Conservation (phyloP, 1,140 invertebrate genomes). For the Euglossa dilemma region DNA sequence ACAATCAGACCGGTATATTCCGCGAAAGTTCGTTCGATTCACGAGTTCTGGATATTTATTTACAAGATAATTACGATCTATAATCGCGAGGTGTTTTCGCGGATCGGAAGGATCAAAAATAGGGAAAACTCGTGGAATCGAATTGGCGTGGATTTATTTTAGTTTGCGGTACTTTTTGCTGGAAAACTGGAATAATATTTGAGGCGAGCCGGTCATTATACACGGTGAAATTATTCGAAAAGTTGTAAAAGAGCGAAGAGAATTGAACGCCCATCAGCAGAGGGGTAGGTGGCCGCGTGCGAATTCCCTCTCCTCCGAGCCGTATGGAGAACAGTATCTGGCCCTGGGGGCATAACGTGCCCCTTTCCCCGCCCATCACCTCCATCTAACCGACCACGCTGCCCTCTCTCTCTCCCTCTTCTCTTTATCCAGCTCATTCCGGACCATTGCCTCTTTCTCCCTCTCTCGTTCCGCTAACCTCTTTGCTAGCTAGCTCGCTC, state of each 20-base stretch:
- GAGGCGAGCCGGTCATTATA: neutral
- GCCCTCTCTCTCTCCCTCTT: constrained; percentile 43
- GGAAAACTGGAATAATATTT: neutral
- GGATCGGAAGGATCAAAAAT: neutral
- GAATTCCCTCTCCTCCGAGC: constrained; percentile 54
- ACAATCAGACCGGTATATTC: too few relatives aligned
- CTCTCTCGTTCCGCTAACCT: constrained; percentile 51
- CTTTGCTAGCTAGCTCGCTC: constrained; percentile 39
- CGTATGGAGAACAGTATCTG: constrained; percentile 50
- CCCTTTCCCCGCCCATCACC: constrained; percentile 63
- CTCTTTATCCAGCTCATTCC: constrained; percentile 33
- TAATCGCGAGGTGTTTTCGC: too few relatives aligned
- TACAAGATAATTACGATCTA: too few relatives aligned
- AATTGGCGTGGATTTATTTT: neutral
- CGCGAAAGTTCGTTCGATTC: neutral
- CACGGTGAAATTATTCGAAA: constrained; percentile 9
- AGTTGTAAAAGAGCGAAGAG: constrained; percentile 11
- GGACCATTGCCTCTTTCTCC: constrained; percentile 45
- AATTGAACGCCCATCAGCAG: constrained; percentile 31
- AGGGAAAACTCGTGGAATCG: neutral
- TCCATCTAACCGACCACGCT: constrained; percentile 55
- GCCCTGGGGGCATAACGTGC: constrained; percentile 50
- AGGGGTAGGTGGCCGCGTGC: constrained; percentile 57
- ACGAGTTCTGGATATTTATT: neutral
- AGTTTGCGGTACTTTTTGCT: neutral